These are phyloP conservation scores for Beris morrisii DNA, from an alignment of 2,888 invertebrate genomes.

Conservation along the genomic window DNA sequence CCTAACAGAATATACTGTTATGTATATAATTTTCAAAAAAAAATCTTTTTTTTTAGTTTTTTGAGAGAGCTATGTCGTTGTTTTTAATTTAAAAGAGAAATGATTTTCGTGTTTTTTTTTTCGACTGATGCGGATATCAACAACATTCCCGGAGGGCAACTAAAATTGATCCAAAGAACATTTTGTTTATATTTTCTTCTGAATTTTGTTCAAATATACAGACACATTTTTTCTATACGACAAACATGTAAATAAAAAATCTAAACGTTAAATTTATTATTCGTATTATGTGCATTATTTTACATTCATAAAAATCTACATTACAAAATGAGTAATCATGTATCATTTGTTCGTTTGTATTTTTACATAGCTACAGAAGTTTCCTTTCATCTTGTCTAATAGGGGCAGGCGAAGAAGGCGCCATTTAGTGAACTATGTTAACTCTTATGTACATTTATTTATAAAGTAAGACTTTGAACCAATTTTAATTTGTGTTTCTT, in stretches of 20 bases:
- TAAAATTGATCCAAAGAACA: constrained; percentile 26
- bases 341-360: neutral
- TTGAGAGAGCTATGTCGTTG: constrained; percentile 21
- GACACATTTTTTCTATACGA: constrained; percentile 29
- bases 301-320: constrained; percentile 35
- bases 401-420: constrained; percentile 11
- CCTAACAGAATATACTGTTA: constrained; percentile 4
- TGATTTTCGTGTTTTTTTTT: no score
- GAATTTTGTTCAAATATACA: constrained; percentile 8
- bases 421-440: constrained; percentile 19
- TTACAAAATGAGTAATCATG: constrained; percentile 27
- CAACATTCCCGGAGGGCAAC: constrained; percentile 3
- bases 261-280: constrained; percentile 27
- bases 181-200: neutral
- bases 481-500: constrained; percentile 13
- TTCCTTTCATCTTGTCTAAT: neutral
- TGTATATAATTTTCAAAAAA: no score
- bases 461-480: constrained; percentile 24
- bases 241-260: constrained; percentile 32
- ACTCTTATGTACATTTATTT: constrained; percentile 25
- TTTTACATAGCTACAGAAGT: constrained; percentile 15
- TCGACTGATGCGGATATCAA: no score
- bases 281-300: constrained; percentile 26
- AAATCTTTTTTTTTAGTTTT: neutral
- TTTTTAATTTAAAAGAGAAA: no score